Percentiles rank a stretch among this genome's conserved stretches.
phyloP scores from a whole-genome alignment of 2,888 invertebrate genomes.

The Andrena haemorrhoa region DNA sequence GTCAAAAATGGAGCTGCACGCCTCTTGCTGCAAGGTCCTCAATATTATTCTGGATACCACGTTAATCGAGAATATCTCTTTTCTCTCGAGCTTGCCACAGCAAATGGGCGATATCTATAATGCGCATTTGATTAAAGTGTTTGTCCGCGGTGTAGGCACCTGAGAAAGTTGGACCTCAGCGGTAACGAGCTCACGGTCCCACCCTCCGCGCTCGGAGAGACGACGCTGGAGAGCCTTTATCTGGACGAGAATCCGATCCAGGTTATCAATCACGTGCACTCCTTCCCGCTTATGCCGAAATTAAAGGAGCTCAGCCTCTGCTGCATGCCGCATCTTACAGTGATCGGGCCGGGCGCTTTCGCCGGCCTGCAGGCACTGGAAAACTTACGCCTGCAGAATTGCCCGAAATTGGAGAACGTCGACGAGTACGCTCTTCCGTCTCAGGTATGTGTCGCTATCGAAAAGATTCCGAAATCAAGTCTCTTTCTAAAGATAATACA shows the following conservation, averaged over 20 bases:
- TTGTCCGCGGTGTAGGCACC: conserved; percentile 79
- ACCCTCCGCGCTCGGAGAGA: conserved; percentile 88
- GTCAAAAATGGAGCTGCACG: no score
- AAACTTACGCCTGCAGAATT: conserved; percentile 88
- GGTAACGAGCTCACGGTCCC: conserved; percentile 88
- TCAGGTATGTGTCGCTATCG: conserved; percentile 29
- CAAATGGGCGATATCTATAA: no score
- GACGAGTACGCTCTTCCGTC: conserved; percentile 86
- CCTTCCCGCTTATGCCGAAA: conserved; percentile 88
- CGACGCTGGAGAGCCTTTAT: conserved; percentile 87
- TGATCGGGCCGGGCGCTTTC: conserved; percentile 87
- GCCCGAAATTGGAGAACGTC: conserved; percentile 87
- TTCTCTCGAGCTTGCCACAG: no score
- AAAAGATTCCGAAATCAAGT: no score
- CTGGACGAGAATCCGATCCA: conserved; percentile 90
- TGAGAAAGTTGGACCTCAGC: conserved; percentile 89
- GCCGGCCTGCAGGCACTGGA: conserved; percentile 87
- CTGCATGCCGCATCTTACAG: conserved; percentile 87
- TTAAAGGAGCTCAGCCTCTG: conserved; percentile 89
- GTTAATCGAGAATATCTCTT: no score
- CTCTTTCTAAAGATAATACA: background rate
- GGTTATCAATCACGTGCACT: conserved; percentile 85
- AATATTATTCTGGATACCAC: no score
- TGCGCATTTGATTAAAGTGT: no score
- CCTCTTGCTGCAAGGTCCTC: no score